Base-by-base conservation (phyloP, 2,113 vertebrate genomes). In the Pheucticus melanocephalus region DNA sequence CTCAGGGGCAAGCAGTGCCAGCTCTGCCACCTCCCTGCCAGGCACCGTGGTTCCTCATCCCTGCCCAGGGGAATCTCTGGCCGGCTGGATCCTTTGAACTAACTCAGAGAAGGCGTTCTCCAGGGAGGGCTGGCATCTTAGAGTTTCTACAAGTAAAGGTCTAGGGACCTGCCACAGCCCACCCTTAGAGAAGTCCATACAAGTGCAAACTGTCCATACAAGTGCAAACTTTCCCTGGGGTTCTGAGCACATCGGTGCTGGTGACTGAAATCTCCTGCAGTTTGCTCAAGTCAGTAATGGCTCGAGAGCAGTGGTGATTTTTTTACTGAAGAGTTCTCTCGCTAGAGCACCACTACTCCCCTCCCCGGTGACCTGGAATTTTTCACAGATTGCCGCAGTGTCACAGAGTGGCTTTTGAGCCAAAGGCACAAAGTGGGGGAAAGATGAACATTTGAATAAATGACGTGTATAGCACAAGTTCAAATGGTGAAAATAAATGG, bases 321-420 rank as follows among this genome's bases (percentile, higher is more conserved):
- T 61, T 77, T 77, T 20, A 68, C 45, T 51, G 1, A 75, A 69
- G 66, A 61, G 48, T 69, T 78, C 20, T 72, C 57, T 53, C 78
- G 56, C 45, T 88, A 63, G 53, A 92, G 47, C 53, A 64, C 27
- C 59, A 33, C 39, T 45, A 28, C 53, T 45, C 33, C 53, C 35
- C 50, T 92, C 82, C 69, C 72, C 1, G 2, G 53, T 78, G 80
- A 94, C 82, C 83, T 85, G 77, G 78, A 96, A 93, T 92, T 92
- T 96, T 90, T 85, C 76, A 89, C 68, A 94, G 83, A 82, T 70
- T 94, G 85, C 82, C 0, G 12, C 33, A 65, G 69, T 93, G 84
- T 82, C 86, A 87, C 78, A 73, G 82, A 96, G 83, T 91, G 50
- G 76, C 69, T 95, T 97, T 96, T 95, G 80, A 97, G 85, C 77